These are phyloP conservation scores for Leptocoma aspasia DNA, from an alignment of 2,113 vertebrate species.

Conservation along the genomic window DNA sequence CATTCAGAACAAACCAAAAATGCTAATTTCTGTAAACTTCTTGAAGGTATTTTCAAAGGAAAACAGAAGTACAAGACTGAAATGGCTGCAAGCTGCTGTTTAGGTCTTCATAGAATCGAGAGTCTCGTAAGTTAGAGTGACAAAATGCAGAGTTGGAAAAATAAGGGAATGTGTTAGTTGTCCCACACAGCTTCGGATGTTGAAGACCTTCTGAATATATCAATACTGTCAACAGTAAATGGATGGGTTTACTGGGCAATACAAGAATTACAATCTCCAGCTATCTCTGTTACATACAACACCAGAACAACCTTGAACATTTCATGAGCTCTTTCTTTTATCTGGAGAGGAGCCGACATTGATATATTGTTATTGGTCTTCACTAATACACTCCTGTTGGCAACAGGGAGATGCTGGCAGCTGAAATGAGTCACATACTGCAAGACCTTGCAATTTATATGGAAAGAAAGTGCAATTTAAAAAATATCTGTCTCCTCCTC, in stretches of 20 bases:
- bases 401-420: not conserved
- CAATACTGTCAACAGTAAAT: not conserved
- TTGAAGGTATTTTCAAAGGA: not conserved
- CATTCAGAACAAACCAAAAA: not conserved
- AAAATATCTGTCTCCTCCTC: not conserved
- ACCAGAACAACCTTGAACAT: not conserved
- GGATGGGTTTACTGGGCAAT: not conserved
- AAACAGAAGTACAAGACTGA: not conserved
- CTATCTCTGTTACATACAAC: not conserved
- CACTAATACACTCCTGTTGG: not conserved
- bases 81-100: not conserved
- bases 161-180: not conserved
- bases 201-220: not conserved
- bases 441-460: not conserved
- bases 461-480: not conserved
- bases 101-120: not conserved
- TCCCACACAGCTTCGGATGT: not conserved
- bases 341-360: not conserved
- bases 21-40: not conserved
- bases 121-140: not conserved
- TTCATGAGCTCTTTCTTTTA: not conserved
- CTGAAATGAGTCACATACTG: not conserved
- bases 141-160: not conserved
- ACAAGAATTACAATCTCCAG: not conserved
- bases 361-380: not conserved